These are phyloP conservation scores for Luffia ferchaultella DNA, from an alignment of 2,888 invertebrate species.

Conservation along the genomic window DNA sequence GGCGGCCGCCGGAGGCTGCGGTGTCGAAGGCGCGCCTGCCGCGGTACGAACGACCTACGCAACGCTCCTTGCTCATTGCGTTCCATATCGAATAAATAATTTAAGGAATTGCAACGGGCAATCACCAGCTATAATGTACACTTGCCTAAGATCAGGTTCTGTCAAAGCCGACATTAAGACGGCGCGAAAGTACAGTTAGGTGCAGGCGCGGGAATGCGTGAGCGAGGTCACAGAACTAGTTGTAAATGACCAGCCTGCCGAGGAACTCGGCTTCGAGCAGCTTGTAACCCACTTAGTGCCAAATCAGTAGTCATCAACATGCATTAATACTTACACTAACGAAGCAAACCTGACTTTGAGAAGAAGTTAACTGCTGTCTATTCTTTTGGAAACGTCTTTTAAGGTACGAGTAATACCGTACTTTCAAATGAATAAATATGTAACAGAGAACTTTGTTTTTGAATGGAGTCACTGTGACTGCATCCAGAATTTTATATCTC, in stretches of 20 bases:
- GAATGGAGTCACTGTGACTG: no score
- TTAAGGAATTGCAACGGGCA: conserved; percentile 52
- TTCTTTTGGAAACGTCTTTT: no score
- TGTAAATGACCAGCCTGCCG: conserved; percentile 61
- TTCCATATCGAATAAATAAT: conserved; percentile 53
- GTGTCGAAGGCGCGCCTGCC: conserved; percentile 27
- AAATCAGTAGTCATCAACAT: not conserved
- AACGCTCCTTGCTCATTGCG: conserved; percentile 30
- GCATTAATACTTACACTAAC: not conserved
- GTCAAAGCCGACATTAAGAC: conserved; percentile 62
- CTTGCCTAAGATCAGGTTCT: conserved; percentile 62
- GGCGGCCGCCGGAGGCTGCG: conserved; percentile 25
- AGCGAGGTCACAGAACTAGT: conserved; percentile 68
- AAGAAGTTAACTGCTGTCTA: not conserved
- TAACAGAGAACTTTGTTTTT: no score
- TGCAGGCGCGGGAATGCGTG: conserved; percentile 66
- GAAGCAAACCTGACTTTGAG: not conserved
- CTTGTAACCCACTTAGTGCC: conserved; percentile 23
- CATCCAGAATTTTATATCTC: no score
- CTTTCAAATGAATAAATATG: no score
- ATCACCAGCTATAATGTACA: conserved; percentile 54
- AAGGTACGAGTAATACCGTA: no score
- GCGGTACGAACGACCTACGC: conserved; percentile 42
- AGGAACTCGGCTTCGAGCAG: conserved; percentile 43
- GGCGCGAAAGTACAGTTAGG: conserved; percentile 67